These are phyloP conservation scores for Drosophila koepferae DNA, from an alignment of 2,888 invertebrate species.

Conservation along the genomic window DNA sequence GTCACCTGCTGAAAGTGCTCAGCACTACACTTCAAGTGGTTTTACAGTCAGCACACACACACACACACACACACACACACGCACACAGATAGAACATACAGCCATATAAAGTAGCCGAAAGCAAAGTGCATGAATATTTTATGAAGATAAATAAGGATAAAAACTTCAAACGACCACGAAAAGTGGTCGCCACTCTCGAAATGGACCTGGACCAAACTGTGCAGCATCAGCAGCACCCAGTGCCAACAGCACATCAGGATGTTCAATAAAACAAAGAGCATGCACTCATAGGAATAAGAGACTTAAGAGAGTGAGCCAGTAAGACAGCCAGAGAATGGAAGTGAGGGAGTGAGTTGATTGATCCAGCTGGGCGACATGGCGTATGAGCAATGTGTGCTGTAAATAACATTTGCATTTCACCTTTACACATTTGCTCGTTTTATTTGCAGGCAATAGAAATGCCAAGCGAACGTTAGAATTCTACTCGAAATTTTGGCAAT, in stretches of 20 bases:
- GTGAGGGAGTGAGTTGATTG: no score
- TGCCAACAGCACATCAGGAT: constrained; percentile 8
- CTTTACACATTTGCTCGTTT: constrained; percentile 31
- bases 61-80: constrained; percentile 11
- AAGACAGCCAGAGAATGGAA: neutral
- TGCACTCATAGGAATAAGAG: constrained; percentile 17
- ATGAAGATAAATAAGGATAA: constrained; percentile 80
- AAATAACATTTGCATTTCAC: constrained; percentile 47
- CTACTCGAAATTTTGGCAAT: neutral
- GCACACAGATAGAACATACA: constrained; percentile 8
- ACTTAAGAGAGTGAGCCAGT: neutral
- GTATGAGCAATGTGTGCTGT: constrained; percentile 55
- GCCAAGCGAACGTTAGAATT: neutral
- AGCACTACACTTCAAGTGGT: constrained; percentile 62
- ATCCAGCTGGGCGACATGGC: constrained; percentile 37
- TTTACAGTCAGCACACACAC: constrained; percentile 35
- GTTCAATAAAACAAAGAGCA: constrained; percentile 40
- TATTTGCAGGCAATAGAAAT: constrained; percentile 21
- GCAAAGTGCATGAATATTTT: constrained; percentile 80
- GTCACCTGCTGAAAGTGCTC: constrained; percentile 46
- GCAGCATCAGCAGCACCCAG: constrained; percentile 29
- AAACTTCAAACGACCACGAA: constrained; percentile 78
- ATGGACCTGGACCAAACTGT: constrained; percentile 46
- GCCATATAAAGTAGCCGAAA: constrained; percentile 48
- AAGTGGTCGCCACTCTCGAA: constrained; percentile 60